Evolutionary conservation across 2,888 invertebrate species (phyloP).

Genomic region (Aromia moschata): DNA sequence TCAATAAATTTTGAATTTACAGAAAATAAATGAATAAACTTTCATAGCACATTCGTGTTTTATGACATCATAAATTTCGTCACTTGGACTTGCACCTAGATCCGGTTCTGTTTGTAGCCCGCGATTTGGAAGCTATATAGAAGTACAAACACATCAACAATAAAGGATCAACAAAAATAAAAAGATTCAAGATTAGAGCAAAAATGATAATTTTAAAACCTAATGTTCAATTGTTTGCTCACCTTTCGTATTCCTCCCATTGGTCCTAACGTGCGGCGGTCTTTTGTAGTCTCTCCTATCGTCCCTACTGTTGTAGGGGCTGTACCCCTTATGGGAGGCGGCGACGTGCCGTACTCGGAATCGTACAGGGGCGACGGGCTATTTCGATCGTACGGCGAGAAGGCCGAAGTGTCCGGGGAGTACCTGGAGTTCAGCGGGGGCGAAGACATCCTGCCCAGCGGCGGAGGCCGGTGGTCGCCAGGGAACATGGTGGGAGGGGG

Average conservation of each 20-base stretch:
- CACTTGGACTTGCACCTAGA: no score
- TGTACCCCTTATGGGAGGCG: conserved; percentile 65
- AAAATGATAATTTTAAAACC: no score
- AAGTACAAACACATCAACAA: no score
- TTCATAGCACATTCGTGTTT: no score
- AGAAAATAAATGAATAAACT: no score
- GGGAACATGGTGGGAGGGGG: conserved; percentile 61
- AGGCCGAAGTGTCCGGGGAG: conserved; percentile 64
- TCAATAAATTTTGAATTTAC: no score
- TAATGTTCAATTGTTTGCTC: no score
- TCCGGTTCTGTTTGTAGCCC: no score
- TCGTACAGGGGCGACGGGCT: conserved; percentile 69
- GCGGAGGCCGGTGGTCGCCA: conserved; percentile 67
- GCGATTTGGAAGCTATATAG: no score
- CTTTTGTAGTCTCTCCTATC: conserved; percentile 58
- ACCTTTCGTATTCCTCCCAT: conserved; percentile 56
- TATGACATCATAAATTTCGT: no score
- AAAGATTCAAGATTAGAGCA: no score
- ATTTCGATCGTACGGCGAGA: conserved; percentile 67
- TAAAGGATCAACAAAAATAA: no score
- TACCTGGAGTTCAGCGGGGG: conserved; percentile 66
- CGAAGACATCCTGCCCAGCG: conserved; percentile 67
- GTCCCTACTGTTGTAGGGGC: conserved; percentile 55
- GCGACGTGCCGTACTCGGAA: conserved; percentile 74
- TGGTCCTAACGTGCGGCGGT: conserved; percentile 49